These are phyloP conservation scores for Chalcosyrphus nemorum DNA, from an alignment of 2,888 invertebrate genomes.

Conservation along the genomic window DNA sequence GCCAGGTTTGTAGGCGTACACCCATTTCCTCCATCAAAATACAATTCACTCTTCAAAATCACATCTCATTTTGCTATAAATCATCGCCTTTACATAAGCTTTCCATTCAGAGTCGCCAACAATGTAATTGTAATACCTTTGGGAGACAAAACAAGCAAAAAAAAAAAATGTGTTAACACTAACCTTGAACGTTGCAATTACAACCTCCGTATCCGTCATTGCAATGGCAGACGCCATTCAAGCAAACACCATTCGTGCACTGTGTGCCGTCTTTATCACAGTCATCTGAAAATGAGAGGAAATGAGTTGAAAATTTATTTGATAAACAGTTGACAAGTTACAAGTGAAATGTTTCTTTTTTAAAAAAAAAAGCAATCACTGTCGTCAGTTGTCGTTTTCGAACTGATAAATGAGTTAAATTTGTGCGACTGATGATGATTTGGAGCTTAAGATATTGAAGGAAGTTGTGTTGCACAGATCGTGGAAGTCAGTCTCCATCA, in stretches of 20 bases:
- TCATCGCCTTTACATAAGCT: not conserved
- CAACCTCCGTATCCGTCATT: constrained; percentile 97
- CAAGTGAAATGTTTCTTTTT: not conserved
- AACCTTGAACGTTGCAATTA: constrained; percentile 96
- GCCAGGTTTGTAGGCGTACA: too few species aligned
- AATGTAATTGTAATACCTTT: not conserved
- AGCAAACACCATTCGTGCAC: constrained; percentile 96
- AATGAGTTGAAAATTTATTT: constrained; percentile 11
- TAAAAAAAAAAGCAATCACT: not conserved
- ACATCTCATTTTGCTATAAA: too few species aligned
- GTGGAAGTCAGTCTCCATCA: too few species aligned
- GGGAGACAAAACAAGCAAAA: not conserved
- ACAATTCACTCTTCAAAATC: too few species aligned
- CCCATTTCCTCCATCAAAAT: too few species aligned
- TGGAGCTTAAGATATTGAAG: too few species aligned
- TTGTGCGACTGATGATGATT: too few species aligned
- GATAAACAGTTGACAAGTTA: not conserved
- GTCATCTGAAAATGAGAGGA: constrained; percentile 85
- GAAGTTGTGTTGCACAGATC: too few species aligned
- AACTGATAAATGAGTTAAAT: not conserved
- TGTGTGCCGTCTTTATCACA: constrained; percentile 95
- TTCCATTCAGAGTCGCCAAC: not conserved
- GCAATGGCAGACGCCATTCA: constrained; percentile 96
- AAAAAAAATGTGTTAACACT: constrained; percentile 74
- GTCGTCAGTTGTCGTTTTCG: not conserved